Evolutionary conservation across 2,888 invertebrate genomes (phyloP), one percentile per base, ranked within the genome.

Genomic region (Ashinkailepas kermadecensis): DNA sequence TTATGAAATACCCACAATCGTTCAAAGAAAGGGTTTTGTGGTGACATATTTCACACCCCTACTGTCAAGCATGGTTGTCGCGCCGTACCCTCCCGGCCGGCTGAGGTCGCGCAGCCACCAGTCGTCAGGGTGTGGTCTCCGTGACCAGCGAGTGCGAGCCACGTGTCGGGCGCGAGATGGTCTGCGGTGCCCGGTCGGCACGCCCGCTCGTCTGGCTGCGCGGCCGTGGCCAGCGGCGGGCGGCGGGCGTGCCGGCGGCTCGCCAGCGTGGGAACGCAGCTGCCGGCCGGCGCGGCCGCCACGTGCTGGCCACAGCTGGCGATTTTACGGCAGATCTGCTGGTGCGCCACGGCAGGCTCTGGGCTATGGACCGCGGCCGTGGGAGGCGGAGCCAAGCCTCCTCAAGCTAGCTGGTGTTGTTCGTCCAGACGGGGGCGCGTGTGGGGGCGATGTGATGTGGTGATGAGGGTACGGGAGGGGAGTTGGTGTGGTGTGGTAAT

Each of bases 241-340:
- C 39, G 4, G 39, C 39, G 18, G 70, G 23, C 62, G 62, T 62
- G 62, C 83, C 81, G 82, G 83, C 81, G 81, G 58, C 62, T 59
- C 39, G 67, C 78, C 81, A 84, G 83, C 84, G 84, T 84, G 84
- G 83, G 84, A 84, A 84, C 84, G 82, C 82, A 80, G 81, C 80
- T 78, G 80, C 82, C 81, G 80, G 78, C 67, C 81, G 18, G 12
- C 18, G 15, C 62, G 9, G 18, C 13, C 62, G 62, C 13, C 18
- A 62, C 62, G 62, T 62, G 18, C 13, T 4, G 12, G 18, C 62
- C 18, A 18, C 62, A 7, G 7, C 18, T 15, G 15, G 18, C 15
- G 62, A 62, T 62, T 62, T 1, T 39, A 39, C 7, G 15, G 15
- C 15, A 15, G 62, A 62, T 62, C 18, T 62, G 18, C 62, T 15